These are phyloP conservation scores for Stenoptilia bipunctidactyla DNA, from an alignment of 2,888 invertebrate genomes.

Conservation along the genomic window DNA sequence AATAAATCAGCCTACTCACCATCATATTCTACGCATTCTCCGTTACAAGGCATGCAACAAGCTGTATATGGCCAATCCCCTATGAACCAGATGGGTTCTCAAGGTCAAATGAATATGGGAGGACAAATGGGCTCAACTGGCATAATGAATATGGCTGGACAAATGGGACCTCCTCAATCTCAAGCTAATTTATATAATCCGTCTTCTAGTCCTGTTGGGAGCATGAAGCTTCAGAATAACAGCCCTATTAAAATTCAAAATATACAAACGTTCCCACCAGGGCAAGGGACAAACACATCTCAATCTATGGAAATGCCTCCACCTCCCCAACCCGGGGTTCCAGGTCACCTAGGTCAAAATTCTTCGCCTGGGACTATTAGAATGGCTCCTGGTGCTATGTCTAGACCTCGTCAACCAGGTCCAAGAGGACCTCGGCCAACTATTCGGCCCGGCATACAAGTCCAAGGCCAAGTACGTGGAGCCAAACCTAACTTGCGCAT, in stretches of 20 bases:
- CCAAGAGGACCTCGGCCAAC: constrained; percentile 41
- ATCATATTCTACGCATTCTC: constrained; percentile 41
- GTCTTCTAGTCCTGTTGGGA: constrained; percentile 38
- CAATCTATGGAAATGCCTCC: constrained; percentile 4
- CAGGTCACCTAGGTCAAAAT: constrained; percentile 24
- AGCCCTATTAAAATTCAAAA: constrained; percentile 47
- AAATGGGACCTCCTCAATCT: constrained; percentile 32
- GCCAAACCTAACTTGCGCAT: constrained; percentile 40
- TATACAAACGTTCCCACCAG: constrained; percentile 51
- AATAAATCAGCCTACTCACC: constrained; percentile 37
- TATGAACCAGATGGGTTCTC: constrained; percentile 27
- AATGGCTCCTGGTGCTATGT: constrained; percentile 44
- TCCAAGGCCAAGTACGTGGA: constrained; percentile 50
- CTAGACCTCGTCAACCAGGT: constrained; percentile 42
- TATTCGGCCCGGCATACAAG: constrained; percentile 51
- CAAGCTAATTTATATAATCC: constrained; percentile 34
- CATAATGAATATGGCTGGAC: constrained; percentile 19
- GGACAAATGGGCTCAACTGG: too few species aligned
- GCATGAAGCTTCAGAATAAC: constrained; percentile 35
- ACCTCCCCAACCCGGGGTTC: constrained; percentile 17
- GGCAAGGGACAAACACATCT: constrained; percentile 20
- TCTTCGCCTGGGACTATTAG: constrained; percentile 43
- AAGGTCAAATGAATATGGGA: constrained; percentile 9
- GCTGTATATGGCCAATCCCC: constrained; percentile 46
- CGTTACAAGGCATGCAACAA: constrained; percentile 60